A percentile compares a stretch with the other conserved stretches of the same genome.
phyloP scores from a whole-genome alignment of 2,797 vertebrate genomes.

The Tokudaia tokunoshimensis region DNA sequence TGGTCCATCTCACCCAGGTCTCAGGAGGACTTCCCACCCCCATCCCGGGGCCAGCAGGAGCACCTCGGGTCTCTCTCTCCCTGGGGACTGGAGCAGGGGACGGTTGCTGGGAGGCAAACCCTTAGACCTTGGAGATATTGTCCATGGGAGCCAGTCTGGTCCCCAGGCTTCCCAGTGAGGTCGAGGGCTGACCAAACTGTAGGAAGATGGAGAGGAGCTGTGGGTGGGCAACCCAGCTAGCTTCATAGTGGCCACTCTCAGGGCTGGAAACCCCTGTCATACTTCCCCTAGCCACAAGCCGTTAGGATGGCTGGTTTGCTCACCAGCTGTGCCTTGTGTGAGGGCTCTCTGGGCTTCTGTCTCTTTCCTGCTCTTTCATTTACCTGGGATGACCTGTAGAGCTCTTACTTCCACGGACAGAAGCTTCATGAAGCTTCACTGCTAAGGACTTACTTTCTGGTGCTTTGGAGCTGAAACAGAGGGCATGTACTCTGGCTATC shows the following conservation, averaged over 20 bases:
- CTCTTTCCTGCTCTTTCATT: neutral
- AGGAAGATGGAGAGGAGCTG: neutral
- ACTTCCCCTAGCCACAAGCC: neutral
- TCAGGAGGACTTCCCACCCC: slow-evolving; percentile 7
- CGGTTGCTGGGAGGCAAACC: neutral
- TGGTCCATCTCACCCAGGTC: slow-evolving; percentile 84
- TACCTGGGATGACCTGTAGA: neutral
- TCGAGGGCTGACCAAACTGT: neutral
- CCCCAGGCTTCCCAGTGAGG: neutral
- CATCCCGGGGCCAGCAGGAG: neutral
- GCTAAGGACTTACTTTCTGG: neutral
- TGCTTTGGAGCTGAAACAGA: neutral
- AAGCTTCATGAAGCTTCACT: neutral
- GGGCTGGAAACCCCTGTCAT: neutral
- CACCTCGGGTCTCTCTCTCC: slow-evolving; percentile 47
- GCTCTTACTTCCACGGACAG: neutral
- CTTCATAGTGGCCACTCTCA: neutral
- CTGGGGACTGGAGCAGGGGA: slow-evolving; percentile 19
- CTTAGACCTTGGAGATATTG: neutral
- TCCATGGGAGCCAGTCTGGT: neutral
- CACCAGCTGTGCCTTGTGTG: neutral
- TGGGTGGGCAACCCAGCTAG: neutral
- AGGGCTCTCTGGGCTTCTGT: neutral
- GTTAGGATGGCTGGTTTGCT: neutral
- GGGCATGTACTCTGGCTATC: neutral